Evolutionary conservation across 1,140 invertebrate species (phyloP).

Genomic region (Papilio glaucus): DNA sequence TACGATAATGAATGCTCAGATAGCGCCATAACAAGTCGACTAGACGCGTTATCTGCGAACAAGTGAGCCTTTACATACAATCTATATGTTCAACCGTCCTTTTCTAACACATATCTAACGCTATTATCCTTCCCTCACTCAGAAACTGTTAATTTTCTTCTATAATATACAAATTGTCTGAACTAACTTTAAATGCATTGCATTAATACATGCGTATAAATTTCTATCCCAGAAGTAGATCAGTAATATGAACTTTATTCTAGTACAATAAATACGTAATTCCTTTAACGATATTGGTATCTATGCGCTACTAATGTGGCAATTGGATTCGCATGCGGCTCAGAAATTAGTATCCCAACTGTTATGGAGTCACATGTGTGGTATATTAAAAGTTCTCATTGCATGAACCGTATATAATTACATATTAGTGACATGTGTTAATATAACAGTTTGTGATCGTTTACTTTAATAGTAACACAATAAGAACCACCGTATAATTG

Average conservation of each 20-base stretch:
- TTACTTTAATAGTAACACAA: neutral
- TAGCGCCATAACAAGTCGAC: constrained; percentile 30
- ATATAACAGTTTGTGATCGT: neutral
- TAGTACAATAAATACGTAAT: constrained; percentile 40
- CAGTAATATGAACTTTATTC: constrained; percentile 38
- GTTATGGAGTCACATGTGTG: constrained; percentile 41
- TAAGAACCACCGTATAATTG: no score
- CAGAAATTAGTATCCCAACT: constrained; percentile 59
- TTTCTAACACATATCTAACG: constrained; percentile 13
- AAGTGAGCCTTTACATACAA: constrained; percentile 27
- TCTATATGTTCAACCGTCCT: constrained; percentile 11
- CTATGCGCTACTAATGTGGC: constrained; percentile 46
- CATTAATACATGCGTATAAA: constrained; percentile 49
- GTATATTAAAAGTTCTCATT: constrained; percentile 17
- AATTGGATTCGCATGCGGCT: constrained; percentile 63
- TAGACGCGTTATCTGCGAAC: constrained; percentile 33
- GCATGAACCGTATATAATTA: constrained; percentile 34
- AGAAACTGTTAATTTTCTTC: constrained; percentile 27
- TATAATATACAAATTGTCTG: constrained; percentile 40
- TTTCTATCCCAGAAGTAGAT: neutral
- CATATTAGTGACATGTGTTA: constrained; percentile 24
- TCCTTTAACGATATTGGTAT: constrained; percentile 29
- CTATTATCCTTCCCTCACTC: neutral
- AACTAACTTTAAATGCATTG: constrained; percentile 44
- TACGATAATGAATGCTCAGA: constrained; percentile 34